Conservation (phyloP, 2,797 vertebrate species). For the Otus scops region DNA sequence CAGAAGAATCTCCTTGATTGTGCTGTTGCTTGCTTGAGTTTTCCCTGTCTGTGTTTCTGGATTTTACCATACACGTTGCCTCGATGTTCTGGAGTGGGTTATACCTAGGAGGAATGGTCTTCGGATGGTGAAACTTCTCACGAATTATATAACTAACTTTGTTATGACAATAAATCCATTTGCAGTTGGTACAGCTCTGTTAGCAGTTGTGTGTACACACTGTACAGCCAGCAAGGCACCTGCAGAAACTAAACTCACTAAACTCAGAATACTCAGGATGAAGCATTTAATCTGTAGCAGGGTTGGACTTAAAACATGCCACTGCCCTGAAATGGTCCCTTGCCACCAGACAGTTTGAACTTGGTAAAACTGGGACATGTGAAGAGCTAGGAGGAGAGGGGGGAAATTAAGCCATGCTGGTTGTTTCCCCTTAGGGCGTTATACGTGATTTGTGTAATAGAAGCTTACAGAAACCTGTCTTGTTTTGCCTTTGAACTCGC, state of each 20-base stretch:
- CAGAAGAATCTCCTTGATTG: neutral
- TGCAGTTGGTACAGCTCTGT: constrained; percentile 71
- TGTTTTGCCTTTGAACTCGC: neutral
- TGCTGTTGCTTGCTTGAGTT: neutral
- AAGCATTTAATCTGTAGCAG: neutral
- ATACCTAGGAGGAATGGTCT: constrained; percentile 36
- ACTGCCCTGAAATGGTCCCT: neutral
- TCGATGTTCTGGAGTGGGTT: constrained; percentile 75
- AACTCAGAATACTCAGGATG: neutral
- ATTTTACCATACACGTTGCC: constrained; percentile 76
- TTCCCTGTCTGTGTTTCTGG: constrained; percentile 40
- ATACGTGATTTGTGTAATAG: accelerated
- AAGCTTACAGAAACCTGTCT: neutral
- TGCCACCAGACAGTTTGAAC: neutral
- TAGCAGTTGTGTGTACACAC: constrained; percentile 75
- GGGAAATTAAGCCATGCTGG: accelerated
- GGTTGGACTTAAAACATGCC: accelerated
- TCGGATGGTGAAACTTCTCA: constrained; percentile 77
- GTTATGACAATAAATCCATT: constrained; percentile 79
- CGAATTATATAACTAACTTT: constrained; percentile 69
- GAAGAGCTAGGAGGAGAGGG: neutral
- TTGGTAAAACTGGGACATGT: neutral
- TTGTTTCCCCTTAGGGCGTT: neutral
- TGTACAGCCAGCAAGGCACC: constrained; percentile 80
- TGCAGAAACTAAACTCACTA: neutral